Evolutionary conservation across 2,888 invertebrate genomes (phyloP), one percentile per base, ranked within the genome.

Genomic region (Rhyacophila evoluta): DNA sequence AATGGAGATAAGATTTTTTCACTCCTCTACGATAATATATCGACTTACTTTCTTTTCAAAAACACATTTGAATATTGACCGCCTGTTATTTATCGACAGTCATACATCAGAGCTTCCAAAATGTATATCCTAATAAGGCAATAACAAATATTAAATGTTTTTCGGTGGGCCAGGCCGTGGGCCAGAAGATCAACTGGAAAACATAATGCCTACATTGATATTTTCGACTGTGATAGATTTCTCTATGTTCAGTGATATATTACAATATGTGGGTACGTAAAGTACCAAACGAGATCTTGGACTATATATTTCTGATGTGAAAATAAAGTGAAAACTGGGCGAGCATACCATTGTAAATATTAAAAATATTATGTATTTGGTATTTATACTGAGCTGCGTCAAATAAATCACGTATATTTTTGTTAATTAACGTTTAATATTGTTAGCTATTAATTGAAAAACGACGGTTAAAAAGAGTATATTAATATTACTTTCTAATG

Each of bases 31-130:
- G 19, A 55, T n/a, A n/a, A n/a, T 55, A 55, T 55, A 55, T 55
- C 55, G 25, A 8, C 55, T 55, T 19, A 55, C 55, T 55, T 55
- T 55, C 55, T 55, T 55, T 55, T 55, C 15, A 55, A 19, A 55
- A 55, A 55, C 55, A 55, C 55, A 55, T 55, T 55, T 55, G 55
- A 55, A 55, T 55, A 55, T 55, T 55, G 55, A 55, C 55, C 55
- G 55, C 3, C 55, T 8, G 25, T 25, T 55, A 55, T 55, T 55
- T 55, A 55, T 55, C 25, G 55, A 55, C 55, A 55, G 55, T 55
- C 55, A 55, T 55, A 55, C 55, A 55, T 55, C 55, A 55, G 55
- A 55, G 55, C 55, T 55, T 55, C 55, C 55, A 55, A 55, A 55
- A 55, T 55, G 55, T 55, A 10, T 25, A 55, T 19, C 25, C 8